Conservation (phyloP, 2,888 invertebrate genomes). For the Pollenia griseotomentosa region DNA sequence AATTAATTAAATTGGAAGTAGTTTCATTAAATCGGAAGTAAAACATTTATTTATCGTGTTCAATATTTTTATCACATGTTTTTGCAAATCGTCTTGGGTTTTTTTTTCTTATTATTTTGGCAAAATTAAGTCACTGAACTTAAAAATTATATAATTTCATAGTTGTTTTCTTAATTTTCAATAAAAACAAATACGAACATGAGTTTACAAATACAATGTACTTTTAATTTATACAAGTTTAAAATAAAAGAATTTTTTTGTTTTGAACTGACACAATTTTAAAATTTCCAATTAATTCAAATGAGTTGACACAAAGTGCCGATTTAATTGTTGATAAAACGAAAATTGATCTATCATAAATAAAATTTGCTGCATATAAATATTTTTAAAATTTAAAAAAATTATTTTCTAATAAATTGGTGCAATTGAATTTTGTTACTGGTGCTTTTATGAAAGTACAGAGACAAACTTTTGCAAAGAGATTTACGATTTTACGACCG, state of each 20-base stretch:
- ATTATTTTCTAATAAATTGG: too few relatives aligned
- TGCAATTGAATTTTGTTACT: too few relatives aligned
- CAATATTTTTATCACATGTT: conserved; percentile 62
- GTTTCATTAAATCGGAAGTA: conserved; percentile 59
- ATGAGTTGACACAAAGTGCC: conserved; percentile 18
- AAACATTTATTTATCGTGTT: conserved; percentile 21
- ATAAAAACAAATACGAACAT: conserved; percentile 16
- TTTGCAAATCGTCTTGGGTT: conserved; percentile 19
- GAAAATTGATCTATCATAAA: neutral
- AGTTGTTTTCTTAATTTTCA: conserved; percentile 12
- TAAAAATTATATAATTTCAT: neutral
- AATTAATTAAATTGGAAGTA: conserved; percentile 61
- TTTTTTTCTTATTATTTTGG: conserved; percentile 1
- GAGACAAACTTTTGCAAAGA: too few relatives aligned
- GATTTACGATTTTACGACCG: too few relatives aligned
- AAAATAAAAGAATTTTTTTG: conserved; percentile 8
- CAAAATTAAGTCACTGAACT: conserved; percentile 60
- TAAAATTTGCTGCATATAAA: too few relatives aligned
- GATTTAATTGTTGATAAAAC: conserved; percentile 48
- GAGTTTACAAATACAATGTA: neutral
- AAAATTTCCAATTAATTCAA: conserved; percentile 24
- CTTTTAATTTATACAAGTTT: conserved; percentile 7
- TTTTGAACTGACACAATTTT: conserved; percentile 10
- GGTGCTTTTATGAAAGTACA: too few relatives aligned
- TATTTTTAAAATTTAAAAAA: too few relatives aligned